Evolutionary conservation across 2,888 invertebrate genomes (phyloP), one percentile per base, ranked within the genome.

Genomic region (Drosophila pseudotalamancana): DNA sequence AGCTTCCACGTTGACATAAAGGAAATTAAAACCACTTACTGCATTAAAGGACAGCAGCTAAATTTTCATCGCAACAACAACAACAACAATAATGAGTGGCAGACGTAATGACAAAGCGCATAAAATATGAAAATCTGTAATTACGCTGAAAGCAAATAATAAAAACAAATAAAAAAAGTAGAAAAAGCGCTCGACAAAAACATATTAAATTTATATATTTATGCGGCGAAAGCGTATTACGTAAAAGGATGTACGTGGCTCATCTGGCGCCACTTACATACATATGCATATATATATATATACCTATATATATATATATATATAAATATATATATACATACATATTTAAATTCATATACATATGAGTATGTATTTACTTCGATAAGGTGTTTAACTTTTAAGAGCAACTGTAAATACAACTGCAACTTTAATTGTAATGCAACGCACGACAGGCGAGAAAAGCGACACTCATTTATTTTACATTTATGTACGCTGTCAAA

Each of bases 381-480:
- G 56, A 60, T 40, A 63, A 39, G 49, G 57, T 45, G 65, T 59
- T 59, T 59, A 65, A 54, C 37, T 45, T 62, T 77, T 62, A 77
- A 72, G 63, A 59, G 49, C 68, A 51, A 64, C 46, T 86, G 80
- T 84, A 77, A 81, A 79, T 76, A 69, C 72, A 77, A 72, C 78
- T 73, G 54, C 57, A 72, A 67, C 65, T 46, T 12, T 1, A 40
- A 73, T 66, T 43, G 39, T 42, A 57, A 59, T 39, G 29, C 53
- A 62, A 34, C 54, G 45, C 59, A 46, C 18, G 25, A 34, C 29
- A 37, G 32, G 42, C 67, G 16, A 35, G 39, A 55, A 18, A 29
- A 48, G 19, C 42, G 37, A 60, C 40, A 51, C 27, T 27, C 62
- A 43, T 56, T 62, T 29, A 49, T 29, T 39, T 14, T 29, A n/a